Evolutionary conservation across 2,888 invertebrate species (phyloP), one percentile per base, ranked within the genome.

Genomic region (Shargacucullia verbasci): DNA sequence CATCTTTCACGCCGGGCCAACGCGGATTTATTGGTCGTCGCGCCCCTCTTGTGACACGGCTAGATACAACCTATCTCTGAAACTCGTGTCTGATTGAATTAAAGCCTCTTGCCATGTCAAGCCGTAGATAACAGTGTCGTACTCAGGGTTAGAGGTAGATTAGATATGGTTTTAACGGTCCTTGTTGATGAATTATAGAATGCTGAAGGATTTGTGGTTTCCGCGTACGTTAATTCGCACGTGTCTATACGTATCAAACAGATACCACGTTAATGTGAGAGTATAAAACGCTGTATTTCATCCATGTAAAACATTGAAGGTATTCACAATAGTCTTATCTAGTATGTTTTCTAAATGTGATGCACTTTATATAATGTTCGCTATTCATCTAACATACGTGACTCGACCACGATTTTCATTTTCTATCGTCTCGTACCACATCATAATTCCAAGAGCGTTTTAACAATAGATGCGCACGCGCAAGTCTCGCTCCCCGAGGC

Each of bases 21-120:
- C 86, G 86, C 80, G 89, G 88, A 93, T 93, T 93, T 93, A 93
- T 92, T 91, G 82, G 88, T 76, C 77, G 89, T 84, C 92, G 85
- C 91, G 88, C 92, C 92, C 89, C 87, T 86, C 83, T 78, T 80
- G 86, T 88, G 87, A 88, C 85, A 89, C 78, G 79, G 73, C 76
- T 60, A 82, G 82, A 83, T 80, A 84, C 79, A 72, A 76, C 80
- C 77, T 83, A 85, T 85, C 81, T 81, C 61, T 65, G 65, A 70
- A 59, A 61, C 73, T 70, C 69, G 70, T 73, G 78, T 76, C 79
- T 81, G 83, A 86, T 84, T 86, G 85, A 87, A 86, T 84, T 86
- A 87, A 84, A 80, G 82, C 81, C 71, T 77, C 73, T 76, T 67
- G 77, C 70, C 72, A 78, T 85, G 82, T 83, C 85, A 79, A 74